Evolutionary conservation across 2,113 vertebrate genomes (phyloP).

Genomic region (Rhineura floridana): DNA sequence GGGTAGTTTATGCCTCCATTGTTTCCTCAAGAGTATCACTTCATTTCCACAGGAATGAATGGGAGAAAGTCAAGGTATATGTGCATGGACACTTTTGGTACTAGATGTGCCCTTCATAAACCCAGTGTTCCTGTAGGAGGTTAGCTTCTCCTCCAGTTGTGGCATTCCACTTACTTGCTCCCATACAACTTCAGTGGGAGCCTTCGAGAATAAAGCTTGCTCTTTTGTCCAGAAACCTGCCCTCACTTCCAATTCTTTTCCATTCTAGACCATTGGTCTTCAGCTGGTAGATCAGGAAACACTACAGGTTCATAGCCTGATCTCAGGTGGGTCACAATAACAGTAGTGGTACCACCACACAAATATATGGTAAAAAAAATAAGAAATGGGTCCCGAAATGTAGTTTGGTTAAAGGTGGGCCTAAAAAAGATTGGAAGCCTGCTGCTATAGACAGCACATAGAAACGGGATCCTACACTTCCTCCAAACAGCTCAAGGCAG

Average conservation of each 20-base stretch:
- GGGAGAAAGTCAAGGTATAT: not conserved
- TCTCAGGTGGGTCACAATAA: no score
- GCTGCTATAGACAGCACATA: no score
- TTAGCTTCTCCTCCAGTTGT: not conserved
- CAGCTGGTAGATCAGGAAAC: no score
- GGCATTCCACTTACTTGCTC: not conserved
- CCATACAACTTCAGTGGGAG: not conserved
- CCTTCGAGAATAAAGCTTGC: not conserved
- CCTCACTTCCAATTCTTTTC: not conserved
- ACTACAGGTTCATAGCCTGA: no score
- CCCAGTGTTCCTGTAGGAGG: not conserved
- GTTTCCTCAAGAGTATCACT: not conserved
- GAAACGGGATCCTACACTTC: no score
- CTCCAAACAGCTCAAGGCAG: no score
- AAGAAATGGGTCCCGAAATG: no score
- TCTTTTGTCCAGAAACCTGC: not conserved
- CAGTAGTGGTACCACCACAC: no score
- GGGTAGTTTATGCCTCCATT: not conserved
- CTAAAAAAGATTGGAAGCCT: no score
- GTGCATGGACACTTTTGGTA: not conserved
- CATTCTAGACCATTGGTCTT: no score
- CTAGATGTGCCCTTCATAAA: not conserved
- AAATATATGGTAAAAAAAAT: no score
- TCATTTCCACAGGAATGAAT: not conserved
- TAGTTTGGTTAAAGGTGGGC: no score